Conservation (phyloP, 1,140 invertebrate species). For the Sitophilus oryzae region DNA sequence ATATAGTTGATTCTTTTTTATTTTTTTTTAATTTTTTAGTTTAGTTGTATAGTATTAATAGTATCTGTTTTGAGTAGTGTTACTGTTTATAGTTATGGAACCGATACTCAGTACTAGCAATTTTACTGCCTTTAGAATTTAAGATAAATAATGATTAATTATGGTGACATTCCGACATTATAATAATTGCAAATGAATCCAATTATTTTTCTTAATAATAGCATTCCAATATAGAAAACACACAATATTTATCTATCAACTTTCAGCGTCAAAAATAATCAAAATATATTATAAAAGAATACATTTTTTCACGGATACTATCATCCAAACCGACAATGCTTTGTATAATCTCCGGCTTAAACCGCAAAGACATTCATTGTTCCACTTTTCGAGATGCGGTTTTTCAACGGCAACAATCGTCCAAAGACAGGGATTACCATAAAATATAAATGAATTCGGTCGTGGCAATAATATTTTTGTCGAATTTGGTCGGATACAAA, state of each 20-base stretch:
- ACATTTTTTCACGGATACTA: neutral
- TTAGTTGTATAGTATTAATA: too few relatives aligned
- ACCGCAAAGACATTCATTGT: neutral
- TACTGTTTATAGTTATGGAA: too few relatives aligned
- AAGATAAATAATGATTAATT: too few relatives aligned
- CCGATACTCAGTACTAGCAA: too few relatives aligned
- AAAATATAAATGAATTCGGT: neutral
- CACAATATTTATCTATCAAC: neutral
- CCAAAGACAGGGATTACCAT: neutral
- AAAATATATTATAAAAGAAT: neutral
- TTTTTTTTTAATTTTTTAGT: too few relatives aligned
- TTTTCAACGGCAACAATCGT: neutral
- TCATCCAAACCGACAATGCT: neutral
- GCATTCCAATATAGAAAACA: too few relatives aligned
- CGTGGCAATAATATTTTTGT: neutral
- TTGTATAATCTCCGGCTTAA: neutral
- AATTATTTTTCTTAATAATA: too few relatives aligned
- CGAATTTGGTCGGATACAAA: neutral
- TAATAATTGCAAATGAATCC: too few relatives aligned
- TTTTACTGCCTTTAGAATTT: too few relatives aligned
- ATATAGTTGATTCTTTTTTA: too few relatives aligned
- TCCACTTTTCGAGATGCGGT: neutral
- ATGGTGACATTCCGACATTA: neutral
- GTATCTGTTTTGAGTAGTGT: too few relatives aligned
- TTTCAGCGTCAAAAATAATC: neutral